Conservation (phyloP, 2,888 invertebrate species). For the Smittia sp. region DNA sequence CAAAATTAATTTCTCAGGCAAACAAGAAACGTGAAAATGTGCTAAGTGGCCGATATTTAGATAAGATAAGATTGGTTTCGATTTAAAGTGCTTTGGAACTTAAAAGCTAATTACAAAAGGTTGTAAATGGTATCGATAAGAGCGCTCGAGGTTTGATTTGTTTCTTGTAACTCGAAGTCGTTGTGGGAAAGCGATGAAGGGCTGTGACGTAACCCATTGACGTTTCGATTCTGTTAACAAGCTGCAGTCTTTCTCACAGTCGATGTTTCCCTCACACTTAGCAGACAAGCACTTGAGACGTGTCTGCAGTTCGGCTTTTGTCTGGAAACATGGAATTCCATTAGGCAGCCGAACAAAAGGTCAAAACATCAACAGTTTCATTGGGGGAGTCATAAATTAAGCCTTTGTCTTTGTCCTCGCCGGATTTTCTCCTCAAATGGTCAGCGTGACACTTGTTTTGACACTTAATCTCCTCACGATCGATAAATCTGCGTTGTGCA, state of each 20-base stretch:
- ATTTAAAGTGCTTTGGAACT: slow-evolving; percentile 5
- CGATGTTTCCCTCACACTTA: neutral
- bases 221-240: neutral
- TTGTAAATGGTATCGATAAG: slow-evolving; percentile 34
- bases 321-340: slow-evolving; percentile 3
- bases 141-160: neutral
- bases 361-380: slow-evolving; percentile 15
- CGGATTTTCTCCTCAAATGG: slow-evolving; percentile 1
- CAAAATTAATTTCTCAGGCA: neutral
- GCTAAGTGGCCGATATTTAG: neutral
- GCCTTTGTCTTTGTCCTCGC: neutral
- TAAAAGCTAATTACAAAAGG: slow-evolving; percentile 37
- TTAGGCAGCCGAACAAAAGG: neutral
- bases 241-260: neutral
- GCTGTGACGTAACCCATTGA: neutral
- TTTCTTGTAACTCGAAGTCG: neutral
- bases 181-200: neutral
- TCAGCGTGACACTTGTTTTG: neutral
- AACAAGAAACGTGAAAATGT: neutral
- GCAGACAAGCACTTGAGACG: slow-evolving; percentile 1
- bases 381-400: neutral
- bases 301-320: slow-evolving; percentile 20
- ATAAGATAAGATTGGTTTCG: slow-evolving; percentile 21
- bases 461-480: slow-evolving; percentile 13
- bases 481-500: neutral